Base-by-base conservation (phyloP, 2,113 vertebrate genomes). In the Bungarus multicinctus region DNA sequence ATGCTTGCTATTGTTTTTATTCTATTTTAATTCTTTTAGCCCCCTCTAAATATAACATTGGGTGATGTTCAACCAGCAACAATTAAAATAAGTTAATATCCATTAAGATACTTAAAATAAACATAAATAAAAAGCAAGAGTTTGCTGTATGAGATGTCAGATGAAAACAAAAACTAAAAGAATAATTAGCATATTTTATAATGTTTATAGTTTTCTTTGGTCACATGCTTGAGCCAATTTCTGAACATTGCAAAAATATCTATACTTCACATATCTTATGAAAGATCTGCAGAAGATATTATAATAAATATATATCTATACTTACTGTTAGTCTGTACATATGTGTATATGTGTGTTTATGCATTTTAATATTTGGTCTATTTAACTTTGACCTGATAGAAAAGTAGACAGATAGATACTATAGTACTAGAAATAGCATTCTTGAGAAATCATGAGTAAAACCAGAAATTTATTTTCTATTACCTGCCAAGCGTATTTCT, bases 401-500 rank as follows among this genome's bases (percentile, higher is more conserved):
- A 81, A 81, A 81, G 34, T 22, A 81, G 34, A 43, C 7, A 22
- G 74, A 43, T 22, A 43, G 34, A 81, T 81, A 43, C 7, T 39
- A 22, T 34, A 81, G 34, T 39, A 47, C 85, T 50, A 11, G 45
- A 25, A 45, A 50, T 11, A 30, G 25, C 22, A 14, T 47, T 27
- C 85, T 86, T 50, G 23, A 50, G 45, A 86, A 87, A 50, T 2
- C 85, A 30, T 90, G 93, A 94, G 92, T 95, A 95, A 95, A 92
- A 89, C 86, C 81, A 39, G 47, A 94, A 94, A 23, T 95, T 94
- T 93, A 88, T 93, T 95, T 92, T 91, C 93, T 58, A 25, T 97
- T 95, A 97, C 95, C 96, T 96, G 95, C 90, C 96, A 92, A 95
- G 96, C 96, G 97, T 93, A 5, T 96, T 94, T 64, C 54, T 43